Base-by-base conservation (phyloP, 2,888 invertebrate genomes). In the Aradus depressus region DNA sequence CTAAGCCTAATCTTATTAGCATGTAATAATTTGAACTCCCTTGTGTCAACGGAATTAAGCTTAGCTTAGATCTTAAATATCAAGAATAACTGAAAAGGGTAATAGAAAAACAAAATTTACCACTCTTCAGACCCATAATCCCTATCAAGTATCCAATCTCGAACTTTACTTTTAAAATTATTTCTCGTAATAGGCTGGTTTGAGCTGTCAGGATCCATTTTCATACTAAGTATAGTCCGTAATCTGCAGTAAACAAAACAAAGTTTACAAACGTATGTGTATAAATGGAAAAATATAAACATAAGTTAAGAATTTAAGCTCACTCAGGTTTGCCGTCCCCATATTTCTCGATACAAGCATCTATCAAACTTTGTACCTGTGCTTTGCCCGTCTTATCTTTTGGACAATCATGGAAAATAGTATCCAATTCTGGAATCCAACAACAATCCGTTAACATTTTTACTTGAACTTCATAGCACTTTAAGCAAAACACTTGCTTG, bases 351-450 rank as follows among this genome's bases (percentile, higher is more conserved):
- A 26, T 28, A 25, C 25, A 42, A 2, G 42, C 42, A 42, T 42
- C 42, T 18, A 42, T 42, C 25, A 42, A 28, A 42, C 42, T 14
- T 5, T 16, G 25, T 19, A 42, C 42, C 12, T 42, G 25, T 23
- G 42, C 42, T 26, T 22, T 26, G 18, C 42, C 42, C 28, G 42
- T 18, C n/a, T 16, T 22, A 28, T 42, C 42, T 4, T 25, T 42
- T 21, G 42, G 42, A 5, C 42, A 42, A 16, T 42, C 42, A 25
- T 26, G 42, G 19, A 42, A 42, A 25, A 42, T 42, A 42, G 25
- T 42, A 42, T 42, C 42, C 42, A 42, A 19, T n/a, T 42, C 42
- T 42, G 26, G 12, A 42, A 28, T n/a, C n/a, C n/a, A n/a, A n/a
- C n/a, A n/a, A n/a, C n/a, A n/a, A n/a, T n/a, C n/a, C n/a, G n/a